Conservation (phyloP, 2,888 invertebrate species). For the Cartodere bifasciata region DNA sequence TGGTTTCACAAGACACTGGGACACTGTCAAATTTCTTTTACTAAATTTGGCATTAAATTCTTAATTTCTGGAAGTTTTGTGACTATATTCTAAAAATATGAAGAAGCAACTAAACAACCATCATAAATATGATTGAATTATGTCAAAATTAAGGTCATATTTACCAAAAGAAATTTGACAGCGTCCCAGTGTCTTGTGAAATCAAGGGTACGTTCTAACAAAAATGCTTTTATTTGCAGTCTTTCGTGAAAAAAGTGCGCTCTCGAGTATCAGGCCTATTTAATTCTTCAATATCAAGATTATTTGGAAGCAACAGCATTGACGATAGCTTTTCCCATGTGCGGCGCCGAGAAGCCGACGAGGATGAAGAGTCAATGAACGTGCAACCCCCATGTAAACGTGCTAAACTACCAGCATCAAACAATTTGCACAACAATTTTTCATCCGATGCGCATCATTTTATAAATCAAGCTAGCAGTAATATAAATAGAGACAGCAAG, state of each 20-base stretch:
- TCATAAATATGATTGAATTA: too few species aligned
- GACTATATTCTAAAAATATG: too few species aligned
- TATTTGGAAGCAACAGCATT: slow-evolving; percentile 34
- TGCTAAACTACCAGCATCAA: slow-evolving; percentile 22
- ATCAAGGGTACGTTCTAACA: too few species aligned
- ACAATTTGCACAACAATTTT: slow-evolving; percentile 12
- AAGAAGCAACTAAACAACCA: too few species aligned
- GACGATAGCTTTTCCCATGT: slow-evolving; percentile 24
- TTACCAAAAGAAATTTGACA: too few species aligned
- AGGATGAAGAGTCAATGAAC: slow-evolving; percentile 31
- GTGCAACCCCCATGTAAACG: slow-evolving; percentile 39
- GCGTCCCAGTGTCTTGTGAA: too few species aligned
- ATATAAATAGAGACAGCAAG: background rate
- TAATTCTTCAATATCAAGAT: slow-evolving; percentile 45
- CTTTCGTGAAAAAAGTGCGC: slow-evolving; percentile 56
- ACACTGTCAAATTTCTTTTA: too few species aligned
- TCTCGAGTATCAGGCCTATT: slow-evolving; percentile 49
- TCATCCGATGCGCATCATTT: background rate
- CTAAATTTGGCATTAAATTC: too few species aligned
- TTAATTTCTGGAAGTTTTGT: too few species aligned
- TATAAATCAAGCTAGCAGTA: background rate
- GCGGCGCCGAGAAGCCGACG: slow-evolving; percentile 32
- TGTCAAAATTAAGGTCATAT: too few species aligned
- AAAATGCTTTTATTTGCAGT: slow-evolving; percentile 48
- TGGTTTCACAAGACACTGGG: too few species aligned